Percentiles rank a stretch among this genome's conserved stretches.
phyloP scores from a whole-genome alignment of 2,797 vertebrate species.

The Brachyalestes nurse region DNA sequence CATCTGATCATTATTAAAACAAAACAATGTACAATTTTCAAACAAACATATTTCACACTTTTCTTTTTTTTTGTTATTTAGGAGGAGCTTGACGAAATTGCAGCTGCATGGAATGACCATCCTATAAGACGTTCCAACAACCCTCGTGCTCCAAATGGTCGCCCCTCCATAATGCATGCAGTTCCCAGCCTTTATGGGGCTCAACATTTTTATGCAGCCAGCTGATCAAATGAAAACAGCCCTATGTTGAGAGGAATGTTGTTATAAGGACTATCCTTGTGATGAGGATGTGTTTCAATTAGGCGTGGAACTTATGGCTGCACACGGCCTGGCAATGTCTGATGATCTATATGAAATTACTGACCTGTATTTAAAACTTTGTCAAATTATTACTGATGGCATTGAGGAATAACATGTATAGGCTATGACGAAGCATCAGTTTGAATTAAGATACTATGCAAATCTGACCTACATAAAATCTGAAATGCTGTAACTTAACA shows the following conservation, averaged over 20 bases:
- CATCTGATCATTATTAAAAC: no score
- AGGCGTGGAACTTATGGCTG: constrained; percentile 48
- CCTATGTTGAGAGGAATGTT: constrained; percentile 15
- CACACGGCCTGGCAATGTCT: constrained; percentile 46
- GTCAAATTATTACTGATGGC: constrained; percentile 32
- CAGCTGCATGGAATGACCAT: constrained; percentile 34
- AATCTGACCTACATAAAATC: no score
- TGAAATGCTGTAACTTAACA: no score
- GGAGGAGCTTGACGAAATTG: constrained; percentile 41
- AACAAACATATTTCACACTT: no score
- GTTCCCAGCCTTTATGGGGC: constrained; percentile 34
- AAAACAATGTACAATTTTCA: no score
- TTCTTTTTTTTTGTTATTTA: not conserved
- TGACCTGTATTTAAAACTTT: constrained; percentile 46
- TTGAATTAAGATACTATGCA: no score
- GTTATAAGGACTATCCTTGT: constrained; percentile 42
- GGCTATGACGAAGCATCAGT: no score
- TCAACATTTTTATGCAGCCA: constrained; percentile 18
- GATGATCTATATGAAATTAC: constrained; percentile 50
- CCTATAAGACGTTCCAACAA: constrained; percentile 21
- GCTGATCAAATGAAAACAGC: constrained; percentile 7
- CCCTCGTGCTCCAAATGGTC: constrained; percentile 19
- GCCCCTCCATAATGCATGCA: constrained; percentile 26
- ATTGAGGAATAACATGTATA: not conserved
- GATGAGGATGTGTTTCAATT: constrained; percentile 54